Evolutionary conservation across 2,797 vertebrate genomes (phyloP).

Genomic region (Diceros bicornis): DNA sequence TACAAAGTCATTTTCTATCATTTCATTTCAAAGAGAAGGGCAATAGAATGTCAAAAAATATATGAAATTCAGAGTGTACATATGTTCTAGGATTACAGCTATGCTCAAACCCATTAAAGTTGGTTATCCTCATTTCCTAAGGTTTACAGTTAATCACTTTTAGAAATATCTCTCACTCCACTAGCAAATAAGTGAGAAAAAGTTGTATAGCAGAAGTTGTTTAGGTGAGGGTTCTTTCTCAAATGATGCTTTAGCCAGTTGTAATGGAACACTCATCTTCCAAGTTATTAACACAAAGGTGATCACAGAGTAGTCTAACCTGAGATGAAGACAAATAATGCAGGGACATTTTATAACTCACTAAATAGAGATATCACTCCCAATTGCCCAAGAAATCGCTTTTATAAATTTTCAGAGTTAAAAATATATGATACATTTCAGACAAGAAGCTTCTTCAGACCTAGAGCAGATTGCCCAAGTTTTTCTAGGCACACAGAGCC

Average conservation of each 20-base stretch:
- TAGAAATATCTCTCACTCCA: not conserved
- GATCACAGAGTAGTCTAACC: not conserved
- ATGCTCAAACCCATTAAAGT: not conserved
- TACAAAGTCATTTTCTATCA: not conserved
- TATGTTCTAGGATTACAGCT: not conserved
- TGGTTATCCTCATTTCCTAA: not conserved
- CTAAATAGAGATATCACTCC: not conserved
- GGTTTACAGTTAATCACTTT: not conserved
- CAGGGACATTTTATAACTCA: not conserved
- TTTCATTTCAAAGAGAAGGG: conserved; percentile 38
- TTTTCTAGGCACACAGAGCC: not conserved
- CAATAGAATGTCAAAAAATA: not conserved
- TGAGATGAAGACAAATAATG: not conserved
- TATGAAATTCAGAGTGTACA: not conserved
- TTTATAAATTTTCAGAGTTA: conserved; percentile 38
- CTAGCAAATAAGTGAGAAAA: not conserved
- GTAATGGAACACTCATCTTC: not conserved
- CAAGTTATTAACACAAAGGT: not conserved
- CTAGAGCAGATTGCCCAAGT: not conserved
- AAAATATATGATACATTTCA: not conserved
- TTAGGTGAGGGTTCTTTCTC: not conserved
- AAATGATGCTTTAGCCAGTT: not conserved
- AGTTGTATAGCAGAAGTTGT: not conserved
- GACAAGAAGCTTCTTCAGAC: not conserved
- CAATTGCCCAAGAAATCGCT: not conserved